Conservation (phyloP, 1,140 invertebrate species). For the Mycetomoellerius zeteki region DNA sequence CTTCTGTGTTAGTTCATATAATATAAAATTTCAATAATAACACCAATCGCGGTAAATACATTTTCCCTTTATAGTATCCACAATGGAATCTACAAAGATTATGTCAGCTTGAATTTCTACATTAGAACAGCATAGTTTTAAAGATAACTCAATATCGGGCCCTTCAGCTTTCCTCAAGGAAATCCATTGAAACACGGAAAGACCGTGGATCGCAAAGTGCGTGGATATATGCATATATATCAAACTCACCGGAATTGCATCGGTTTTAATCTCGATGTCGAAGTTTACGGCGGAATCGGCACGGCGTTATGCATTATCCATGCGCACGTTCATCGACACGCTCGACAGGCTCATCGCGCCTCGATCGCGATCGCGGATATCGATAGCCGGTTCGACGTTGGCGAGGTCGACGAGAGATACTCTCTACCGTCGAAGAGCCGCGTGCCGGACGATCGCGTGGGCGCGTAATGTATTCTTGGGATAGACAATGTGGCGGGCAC, state of each 20-base stretch:
- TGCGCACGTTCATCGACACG: constrained; percentile 58
- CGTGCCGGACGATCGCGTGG: constrained; percentile 78
- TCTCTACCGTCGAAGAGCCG: constrained; percentile 39
- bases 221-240: not conserved
- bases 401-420: constrained; percentile 36
- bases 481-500: constrained; percentile 85
- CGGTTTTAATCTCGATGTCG: not conserved
- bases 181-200: not conserved
- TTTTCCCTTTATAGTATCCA: not conserved
- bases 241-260: not conserved
- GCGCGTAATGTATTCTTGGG: constrained; percentile 85
- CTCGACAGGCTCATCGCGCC: constrained; percentile 60
- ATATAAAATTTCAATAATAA: not conserved
- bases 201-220: not conserved
- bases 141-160: not conserved
- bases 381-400: constrained; percentile 53
- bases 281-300: constrained; percentile 18
- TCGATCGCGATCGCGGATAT: constrained; percentile 63
- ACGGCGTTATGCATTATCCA: constrained; percentile 49
- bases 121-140: not conserved
- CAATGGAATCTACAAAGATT: not conserved
- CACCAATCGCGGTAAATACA: not conserved
- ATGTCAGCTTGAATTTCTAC: not conserved
- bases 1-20: not conserved
- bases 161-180: not conserved